Evolutionary conservation across 2,113 vertebrate species (phyloP), one percentile per base, ranked within the genome.

Genomic region (Prinia subflava): DNA sequence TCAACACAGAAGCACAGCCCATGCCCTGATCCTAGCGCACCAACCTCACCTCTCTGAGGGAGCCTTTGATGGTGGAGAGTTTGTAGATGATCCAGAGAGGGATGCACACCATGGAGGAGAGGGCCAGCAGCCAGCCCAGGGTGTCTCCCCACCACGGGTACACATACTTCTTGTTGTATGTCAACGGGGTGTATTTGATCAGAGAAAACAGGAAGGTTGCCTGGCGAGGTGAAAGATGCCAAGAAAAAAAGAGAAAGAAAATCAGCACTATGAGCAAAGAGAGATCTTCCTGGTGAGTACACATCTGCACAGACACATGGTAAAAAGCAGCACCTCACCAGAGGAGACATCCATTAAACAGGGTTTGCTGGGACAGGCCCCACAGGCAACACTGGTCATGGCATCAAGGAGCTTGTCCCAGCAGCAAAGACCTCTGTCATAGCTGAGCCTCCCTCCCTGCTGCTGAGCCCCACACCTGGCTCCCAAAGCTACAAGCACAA

Each of bases 141-240:
- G 97, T 98, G 23, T 99, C 98, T 3, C 98, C 99, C 99, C 99
- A 99, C 98, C 98, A 99, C 0, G 99, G 99, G 82, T 99, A 99
- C 13, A 98, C 97, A 5, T 99, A 99, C 68, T 98, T 98, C 96
- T 99, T 99, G 95, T 99, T 99, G 97, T 99, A 99, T 33, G 99
- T 99, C 90, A 99, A 94, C 0, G 99, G 99, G 3, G 98, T 99
- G 70, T 99, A 99, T 96, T 99, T 99, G 95, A 99, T 98, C 96
- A 99, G 82, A 68, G 99, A 99, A 94, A 99, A 99, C 24, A 99
- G 95, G 95, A 99, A 99, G 6, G 99, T 99, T 63, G 98, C 99
- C 99, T 99, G 95, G 41, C 47, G 64, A 65, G 15, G 69, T 23
- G 65, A 31, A 82, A 50, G 7, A 77, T 49, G 63, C 18, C 68